Evolutionary conservation across 1,140 invertebrate genomes (phyloP), one percentile per base, ranked within the genome.

Genomic region (Polypedilum pembai): DNA sequence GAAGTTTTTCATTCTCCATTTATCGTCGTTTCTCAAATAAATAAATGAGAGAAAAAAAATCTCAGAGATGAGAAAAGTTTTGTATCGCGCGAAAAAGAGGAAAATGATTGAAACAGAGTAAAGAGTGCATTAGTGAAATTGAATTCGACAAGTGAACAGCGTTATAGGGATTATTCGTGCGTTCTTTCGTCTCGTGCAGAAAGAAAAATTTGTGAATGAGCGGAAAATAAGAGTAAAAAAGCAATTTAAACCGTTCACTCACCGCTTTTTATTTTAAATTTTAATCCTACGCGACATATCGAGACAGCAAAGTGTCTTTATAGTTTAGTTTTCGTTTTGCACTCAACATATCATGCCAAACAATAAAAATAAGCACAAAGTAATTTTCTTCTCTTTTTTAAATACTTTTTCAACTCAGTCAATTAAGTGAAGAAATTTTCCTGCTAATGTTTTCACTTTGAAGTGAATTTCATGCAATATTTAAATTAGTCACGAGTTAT

Each of bases 121-220:
- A 56, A n/a, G n/a, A 56, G 18, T 69, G 17, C 65, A 69, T 69
- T 69, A 69, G 65, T 69, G 18, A 69, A 69, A 69, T 69, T 21
- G 12, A 69, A 20, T 20, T 69, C 17, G 65, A 69, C 65, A 69
- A 69, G 65, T 69, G 65, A 69, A 69, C 65, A 69, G 5, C 18
- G 65, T 69, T 20, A 69, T 69, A 33, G 20, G 20, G 65, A 69
- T 69, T 69, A 69, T 18, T 33, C 7, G 12, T 7, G 20, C 65
- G 65, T 56, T 33, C 24, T 3, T 33, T 33, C 45, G n/a, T 56
- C 45, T 56, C 45, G 45, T 56, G 12, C 45, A 45, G 12, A 56
- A 56, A 56, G 15, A 12, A n/a, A 56, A 15, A n/a, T 10, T 56
- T 56, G 45, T 56, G 12, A 56, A 56, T 8, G 45, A 56, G n/a